Evolutionary conservation across 2,888 invertebrate species (phyloP), one percentile per base, ranked within the genome.

Genomic region (Petrolisthes manimaculis): DNA sequence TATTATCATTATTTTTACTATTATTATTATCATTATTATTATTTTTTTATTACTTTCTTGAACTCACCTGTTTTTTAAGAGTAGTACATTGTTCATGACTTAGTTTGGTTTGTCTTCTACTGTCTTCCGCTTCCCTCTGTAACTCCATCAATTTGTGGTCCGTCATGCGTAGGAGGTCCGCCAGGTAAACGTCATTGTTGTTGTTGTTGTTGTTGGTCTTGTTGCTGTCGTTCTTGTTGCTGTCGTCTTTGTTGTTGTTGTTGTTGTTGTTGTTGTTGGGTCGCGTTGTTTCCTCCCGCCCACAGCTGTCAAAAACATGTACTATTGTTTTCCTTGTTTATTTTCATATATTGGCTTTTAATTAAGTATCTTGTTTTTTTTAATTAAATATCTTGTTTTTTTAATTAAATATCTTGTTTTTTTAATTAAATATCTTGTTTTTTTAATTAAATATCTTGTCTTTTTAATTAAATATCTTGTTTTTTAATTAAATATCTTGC

Each of bases 141-240:
- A 90, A 74, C 21, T 88, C 88, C 71, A 86, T 53, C 54, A 90
- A 77, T 79, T 88, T 88, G n/a, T 88, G 88, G 75, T 88, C 90
- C n/a, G 90, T 86, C 90, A 86, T 90, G 51, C 80, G 71, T 69
- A 88, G 69, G n/a, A 88, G 80, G 80, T 88, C 90, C n/a, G 88
- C 84, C 71, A 87, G 56, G 71, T 87, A 89, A 14, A 82, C 75
- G 75, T 89, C 86, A 71, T 89, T 89, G 82, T 85, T 89, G 78
- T 87, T 84, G 71, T 55, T 69, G 61, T 82, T 83, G 56, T 82
- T 56, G 75, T 82, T 81, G n/a, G n/a, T n/a, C n/a, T n/a, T n/a
- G n/a, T n/a, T n/a, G 74, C 18, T 37, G 55, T 53, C 77, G 78
- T 37, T 77, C 37, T 18, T n/a, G 75, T 54, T 71, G 77, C 75